Evolutionary conservation across 2,113 vertebrate species (phyloP).

Genomic region (Phyllostomus hastatus): DNA sequence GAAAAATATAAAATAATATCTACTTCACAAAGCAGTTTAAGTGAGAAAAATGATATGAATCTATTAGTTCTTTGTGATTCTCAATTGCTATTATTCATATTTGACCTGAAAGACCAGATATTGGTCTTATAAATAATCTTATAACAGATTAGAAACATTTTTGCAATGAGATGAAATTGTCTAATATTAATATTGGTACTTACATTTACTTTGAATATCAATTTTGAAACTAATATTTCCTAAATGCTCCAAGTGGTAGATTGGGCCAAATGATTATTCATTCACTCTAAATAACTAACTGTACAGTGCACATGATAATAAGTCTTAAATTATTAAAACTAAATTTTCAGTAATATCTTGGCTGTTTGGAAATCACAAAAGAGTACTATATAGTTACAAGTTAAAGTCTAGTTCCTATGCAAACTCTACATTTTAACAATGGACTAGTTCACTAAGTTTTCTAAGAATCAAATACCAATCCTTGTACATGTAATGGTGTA

Average conservation of each 20-base stretch:
- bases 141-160: not conserved
- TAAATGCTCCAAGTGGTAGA: not conserved
- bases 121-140: not conserved
- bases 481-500: not conserved
- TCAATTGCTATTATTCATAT: not conserved
- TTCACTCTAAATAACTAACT: not conserved
- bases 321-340: not conserved
- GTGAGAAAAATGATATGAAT: not conserved
- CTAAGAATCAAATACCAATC: not conserved
- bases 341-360: not conserved
- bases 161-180: not conserved
- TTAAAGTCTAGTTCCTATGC: not conserved
- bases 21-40: not conserved
- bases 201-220: not conserved
- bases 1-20: not conserved
- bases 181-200: not conserved
- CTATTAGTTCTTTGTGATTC: not conserved
- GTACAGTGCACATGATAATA: not conserved
- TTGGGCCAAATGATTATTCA: not conserved
- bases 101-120: not conserved
- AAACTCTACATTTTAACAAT: not conserved
- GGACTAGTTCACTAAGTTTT: not conserved
- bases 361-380: not conserved
- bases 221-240: not conserved
- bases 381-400: not conserved